phyloP scores from a whole-genome alignment of 1,140 invertebrate genomes.

The Sinella curviseta region DNA sequence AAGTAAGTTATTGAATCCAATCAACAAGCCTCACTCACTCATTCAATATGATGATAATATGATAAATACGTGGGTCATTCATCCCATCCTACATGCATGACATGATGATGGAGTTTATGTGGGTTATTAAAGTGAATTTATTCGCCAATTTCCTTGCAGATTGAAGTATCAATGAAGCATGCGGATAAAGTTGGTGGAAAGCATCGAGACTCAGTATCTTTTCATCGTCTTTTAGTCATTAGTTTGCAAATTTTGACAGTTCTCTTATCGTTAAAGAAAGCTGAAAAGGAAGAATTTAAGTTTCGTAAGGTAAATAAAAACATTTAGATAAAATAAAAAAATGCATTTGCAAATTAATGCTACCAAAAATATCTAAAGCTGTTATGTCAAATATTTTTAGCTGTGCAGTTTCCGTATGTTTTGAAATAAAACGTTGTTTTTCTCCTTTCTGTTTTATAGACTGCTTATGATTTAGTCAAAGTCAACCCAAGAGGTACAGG shows the following conservation, averaged over 20 bases:
- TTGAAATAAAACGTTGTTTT: conserved; percentile 8
- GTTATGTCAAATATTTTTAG: not conserved
- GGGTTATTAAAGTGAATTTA: not conserved
- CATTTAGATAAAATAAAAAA: too few species aligned
- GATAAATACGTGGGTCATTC: conserved; percentile 17
- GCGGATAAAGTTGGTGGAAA: conserved; percentile 23
- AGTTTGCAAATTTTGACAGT: conserved; percentile 65
- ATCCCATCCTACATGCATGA: not conserved
- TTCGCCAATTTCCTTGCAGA: conserved; percentile 12
- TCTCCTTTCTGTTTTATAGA: conserved; percentile 41
- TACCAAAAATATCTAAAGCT: not conserved
- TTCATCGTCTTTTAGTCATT: conserved; percentile 82
- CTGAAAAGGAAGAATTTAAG: conserved; percentile 47
- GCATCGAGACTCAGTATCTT: conserved; percentile 69
- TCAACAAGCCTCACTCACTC: not conserved
- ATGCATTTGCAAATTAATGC: too few species aligned
- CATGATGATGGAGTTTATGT: not conserved
- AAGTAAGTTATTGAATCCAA: conserved; percentile 58
- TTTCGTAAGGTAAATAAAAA: conserved; percentile 47
- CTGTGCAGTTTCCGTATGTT: not conserved
- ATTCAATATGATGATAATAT: not conserved
- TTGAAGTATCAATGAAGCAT: conserved; percentile 24
- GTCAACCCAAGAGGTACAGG: conserved; percentile 69
- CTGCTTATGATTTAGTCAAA: conserved; percentile 69
- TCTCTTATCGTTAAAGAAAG: conserved; percentile 53